Base-by-base conservation (phyloP, 35 echinoderm and acorn worm genomes). In the Heliocidaris erythrogramma region DNA sequence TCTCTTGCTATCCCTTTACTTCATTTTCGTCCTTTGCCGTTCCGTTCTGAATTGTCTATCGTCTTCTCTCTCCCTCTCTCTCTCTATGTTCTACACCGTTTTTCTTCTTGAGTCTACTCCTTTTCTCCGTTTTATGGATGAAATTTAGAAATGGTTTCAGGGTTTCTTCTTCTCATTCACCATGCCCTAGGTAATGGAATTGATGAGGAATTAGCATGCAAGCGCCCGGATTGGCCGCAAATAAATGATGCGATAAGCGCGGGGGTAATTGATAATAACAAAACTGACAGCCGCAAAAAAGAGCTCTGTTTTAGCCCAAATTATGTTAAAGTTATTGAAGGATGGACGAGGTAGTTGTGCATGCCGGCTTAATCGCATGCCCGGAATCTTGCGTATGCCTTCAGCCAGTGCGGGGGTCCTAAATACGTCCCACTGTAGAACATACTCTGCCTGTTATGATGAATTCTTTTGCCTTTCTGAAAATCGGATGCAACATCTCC, bases 181-280 rank as follows among this genome's bases (percentile, higher is more conserved):
- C 91, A n/a, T 30, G 50, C 91, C 91, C 31, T 14, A 48, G 91
- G 91, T 92, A 92, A 92, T 92, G 91, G 91, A 59, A 92, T 92
- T 92, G 91, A 92, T 92, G 91, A 59, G 91, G 91, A 92, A 92
- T 92, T 92, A 92, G 91, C 91, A 50, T 48, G 50, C 91, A 92
- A 49, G 91, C 91, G 91, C 91, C 91, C 47, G 48, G 91, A 92
- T 92, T 92, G 91, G 91, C 91, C 91, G 50, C 91, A 92, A 92
- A 92, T 92, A 92, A 92, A 92, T 92, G 91, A 92, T 59, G 91
- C 91, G 91, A 92, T 92, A 92, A 92, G 91, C 91, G 18, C 91
- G 31, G 91, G 91, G 91, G 91, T 92, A 92, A 92, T 92, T 92
- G 91, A 92, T 92, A 92, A 92, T 92, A 92, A 92, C 91, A 92